These are phyloP conservation scores for Meandrina meandrites DNA, from an alignment of 92 coral and sea anemone genomes.

Conservation along the genomic window DNA sequence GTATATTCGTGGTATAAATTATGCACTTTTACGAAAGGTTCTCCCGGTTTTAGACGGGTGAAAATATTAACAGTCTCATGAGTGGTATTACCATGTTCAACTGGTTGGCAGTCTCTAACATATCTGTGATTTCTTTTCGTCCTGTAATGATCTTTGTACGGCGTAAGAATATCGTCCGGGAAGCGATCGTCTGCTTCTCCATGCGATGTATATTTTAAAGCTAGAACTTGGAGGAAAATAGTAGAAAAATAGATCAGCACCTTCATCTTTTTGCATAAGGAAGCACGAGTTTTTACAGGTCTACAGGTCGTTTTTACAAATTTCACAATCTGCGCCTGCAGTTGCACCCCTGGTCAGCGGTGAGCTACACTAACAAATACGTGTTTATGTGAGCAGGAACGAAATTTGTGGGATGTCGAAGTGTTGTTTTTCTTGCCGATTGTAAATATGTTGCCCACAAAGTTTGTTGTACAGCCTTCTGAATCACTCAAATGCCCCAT, in stretches of 20 bases:
- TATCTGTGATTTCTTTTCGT: slow-evolving; percentile 69
- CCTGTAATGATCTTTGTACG: slow-evolving; percentile 71
- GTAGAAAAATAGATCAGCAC: not conserved
- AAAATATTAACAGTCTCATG: slow-evolving; percentile 66
- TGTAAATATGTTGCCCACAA: slow-evolving; percentile 80
- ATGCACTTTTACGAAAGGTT: slow-evolving; percentile 55
- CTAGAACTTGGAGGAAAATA: not conserved
- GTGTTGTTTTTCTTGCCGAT: not conserved
- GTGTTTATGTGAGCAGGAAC: not conserved
- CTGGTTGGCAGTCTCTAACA: slow-evolving; percentile 83
- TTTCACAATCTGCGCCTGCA: slow-evolving; percentile 24
- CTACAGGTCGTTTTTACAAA: not conserved
- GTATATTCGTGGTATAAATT: slow-evolving; percentile 67
- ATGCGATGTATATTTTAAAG: not conserved
- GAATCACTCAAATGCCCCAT: slow-evolving; percentile 87
- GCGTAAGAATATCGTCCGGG: slow-evolving; percentile 75
- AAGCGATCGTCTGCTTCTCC: slow-evolving; percentile 51
- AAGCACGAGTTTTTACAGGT: not conserved
- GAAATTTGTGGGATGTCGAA: not conserved
- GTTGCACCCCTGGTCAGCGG: slow-evolving; percentile 6
- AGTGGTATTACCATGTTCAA: slow-evolving; percentile 82
- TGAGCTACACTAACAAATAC: not conserved
- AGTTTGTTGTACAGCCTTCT: slow-evolving; percentile 85
- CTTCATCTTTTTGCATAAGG: not conserved
- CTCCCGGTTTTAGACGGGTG: slow-evolving; percentile 34